Evolutionary conservation across 2,797 vertebrate species (phyloP).

Genomic region (Argyrosomus regius): DNA sequence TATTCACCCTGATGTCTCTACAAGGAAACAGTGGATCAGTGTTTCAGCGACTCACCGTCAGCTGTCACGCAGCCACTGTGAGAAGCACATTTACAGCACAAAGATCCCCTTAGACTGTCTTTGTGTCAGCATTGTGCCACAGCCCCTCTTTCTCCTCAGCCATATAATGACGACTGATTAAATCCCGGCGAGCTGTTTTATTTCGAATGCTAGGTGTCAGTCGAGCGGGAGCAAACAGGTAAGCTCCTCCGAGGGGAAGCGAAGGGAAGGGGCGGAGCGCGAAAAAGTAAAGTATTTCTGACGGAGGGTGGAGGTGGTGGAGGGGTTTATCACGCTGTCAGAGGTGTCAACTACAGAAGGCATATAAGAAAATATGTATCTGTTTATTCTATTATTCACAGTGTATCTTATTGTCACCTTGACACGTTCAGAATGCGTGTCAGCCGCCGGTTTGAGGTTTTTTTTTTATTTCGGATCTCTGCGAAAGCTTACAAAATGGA

Average conservation of each 20-base stretch:
- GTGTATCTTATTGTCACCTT: conserved; percentile 82
- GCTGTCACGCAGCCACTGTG: conserved; percentile 78
- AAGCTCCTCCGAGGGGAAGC: conserved; percentile 55
- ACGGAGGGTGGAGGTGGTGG: conserved; percentile 17
- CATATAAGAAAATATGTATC: conserved; percentile 73
- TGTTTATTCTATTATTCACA: conserved; percentile 88
- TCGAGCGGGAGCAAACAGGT: conserved; percentile 72
- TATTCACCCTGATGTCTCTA: conserved; percentile 81
- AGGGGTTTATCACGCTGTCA: conserved; percentile 63
- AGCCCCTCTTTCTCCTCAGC: conserved; percentile 58
- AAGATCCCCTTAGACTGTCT: conserved; percentile 80
- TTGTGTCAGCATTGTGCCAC: conserved; percentile 83
- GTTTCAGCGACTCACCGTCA: conserved; percentile 77
- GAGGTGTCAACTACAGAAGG: conserved; percentile 70
- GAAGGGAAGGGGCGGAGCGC: conserved; percentile 50
- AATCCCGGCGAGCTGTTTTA: conserved; percentile 70
- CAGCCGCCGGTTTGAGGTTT: conserved; percentile 72
- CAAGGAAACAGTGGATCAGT: conserved; percentile 83
- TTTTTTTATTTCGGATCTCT: conserved; percentile 48
- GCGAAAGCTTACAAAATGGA: conserved; percentile 81
- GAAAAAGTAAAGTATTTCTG: conserved; percentile 69
- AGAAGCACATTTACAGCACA: conserved; percentile 80
- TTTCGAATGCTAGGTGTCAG: conserved; percentile 82
- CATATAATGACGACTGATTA: conserved; percentile 86
- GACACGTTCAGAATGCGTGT: conserved; percentile 82